Conservation (phyloP, 1,140 invertebrate species). For the Formica selysi region DNA sequence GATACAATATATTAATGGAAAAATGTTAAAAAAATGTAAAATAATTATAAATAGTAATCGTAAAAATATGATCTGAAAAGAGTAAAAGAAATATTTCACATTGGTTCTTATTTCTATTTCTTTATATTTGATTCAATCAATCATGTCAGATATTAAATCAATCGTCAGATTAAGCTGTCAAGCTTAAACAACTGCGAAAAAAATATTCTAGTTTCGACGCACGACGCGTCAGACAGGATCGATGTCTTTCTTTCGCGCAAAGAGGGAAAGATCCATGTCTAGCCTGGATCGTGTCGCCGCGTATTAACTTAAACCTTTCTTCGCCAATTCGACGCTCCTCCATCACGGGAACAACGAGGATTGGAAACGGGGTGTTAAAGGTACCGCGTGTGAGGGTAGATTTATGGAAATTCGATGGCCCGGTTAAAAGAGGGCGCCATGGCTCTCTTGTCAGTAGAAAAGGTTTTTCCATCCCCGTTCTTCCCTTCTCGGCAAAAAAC, state of each 20-base stretch:
- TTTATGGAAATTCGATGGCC: conserved; percentile 73
- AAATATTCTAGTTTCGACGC: conserved; percentile 23
- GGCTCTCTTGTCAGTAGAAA: conserved; percentile 51
- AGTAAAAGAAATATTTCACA: too few species aligned
- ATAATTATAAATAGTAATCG: not conserved
- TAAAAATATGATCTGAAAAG: not conserved
- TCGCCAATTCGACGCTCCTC: conserved; percentile 32
- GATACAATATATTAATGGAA: not conserved
- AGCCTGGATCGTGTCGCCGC: conserved; percentile 17
- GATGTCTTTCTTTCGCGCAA: conserved; percentile 31
- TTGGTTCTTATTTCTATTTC: too few species aligned
- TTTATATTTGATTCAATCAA: conserved; percentile 27
- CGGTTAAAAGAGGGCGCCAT: conserved; percentile 52
- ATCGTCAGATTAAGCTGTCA: not conserved
- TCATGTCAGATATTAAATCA: conserved; percentile 9
- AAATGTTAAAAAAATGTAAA: not conserved
- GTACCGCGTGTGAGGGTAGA: conserved; percentile 48
- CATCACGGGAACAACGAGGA: conserved; percentile 5
- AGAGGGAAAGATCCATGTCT: conserved; percentile 8
- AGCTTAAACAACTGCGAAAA: conserved; percentile 12
- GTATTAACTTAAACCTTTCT: conserved; percentile 52
- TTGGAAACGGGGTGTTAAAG: conserved; percentile 28
- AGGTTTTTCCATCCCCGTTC: not conserved
- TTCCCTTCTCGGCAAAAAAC: conserved; percentile 38
- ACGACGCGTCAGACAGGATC: conserved; percentile 8